phyloP scores from a whole-genome alignment of 2,113 vertebrate genomes.

The Cephalophus harveyi region DNA sequence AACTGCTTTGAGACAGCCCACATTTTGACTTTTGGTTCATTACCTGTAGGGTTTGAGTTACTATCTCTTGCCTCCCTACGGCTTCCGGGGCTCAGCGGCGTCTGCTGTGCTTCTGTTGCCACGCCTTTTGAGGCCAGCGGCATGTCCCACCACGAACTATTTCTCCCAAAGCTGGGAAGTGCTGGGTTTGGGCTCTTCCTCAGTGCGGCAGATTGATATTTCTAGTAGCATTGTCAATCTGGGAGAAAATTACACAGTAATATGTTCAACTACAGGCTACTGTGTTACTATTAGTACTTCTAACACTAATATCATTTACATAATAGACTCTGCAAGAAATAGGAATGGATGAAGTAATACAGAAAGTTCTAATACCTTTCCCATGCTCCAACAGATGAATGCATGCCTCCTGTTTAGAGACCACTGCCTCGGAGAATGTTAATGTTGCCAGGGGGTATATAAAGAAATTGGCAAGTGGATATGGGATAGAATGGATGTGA shows the following conservation, averaged over 20 bases:
- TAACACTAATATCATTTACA: neutral
- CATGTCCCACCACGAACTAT: neutral
- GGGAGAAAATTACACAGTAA: neutral
- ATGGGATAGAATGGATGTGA: neutral
- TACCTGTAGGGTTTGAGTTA: neutral
- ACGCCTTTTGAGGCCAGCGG: neutral
- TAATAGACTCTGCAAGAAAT: neutral
- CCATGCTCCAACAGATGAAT: neutral
- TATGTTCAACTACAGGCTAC: neutral
- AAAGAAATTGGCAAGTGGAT: neutral
- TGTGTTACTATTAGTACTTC: neutral
- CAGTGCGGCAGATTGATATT: neutral
- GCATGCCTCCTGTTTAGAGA: neutral
- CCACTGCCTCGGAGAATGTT: neutral
- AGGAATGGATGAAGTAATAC: neutral
- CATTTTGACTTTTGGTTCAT: neutral
- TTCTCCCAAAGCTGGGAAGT: neutral
- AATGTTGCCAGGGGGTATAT: neutral
- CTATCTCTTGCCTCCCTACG: neutral
- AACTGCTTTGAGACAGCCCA: neutral
- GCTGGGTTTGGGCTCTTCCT: neutral
- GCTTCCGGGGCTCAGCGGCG: neutral
- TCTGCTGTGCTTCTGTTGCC: neutral
- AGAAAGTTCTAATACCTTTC: neutral
- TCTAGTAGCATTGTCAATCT: neutral